Evolutionary conservation across 2,888 invertebrate genomes (phyloP), one percentile per base, ranked within the genome.

Genomic region (Protodeltote pygarga): DNA sequence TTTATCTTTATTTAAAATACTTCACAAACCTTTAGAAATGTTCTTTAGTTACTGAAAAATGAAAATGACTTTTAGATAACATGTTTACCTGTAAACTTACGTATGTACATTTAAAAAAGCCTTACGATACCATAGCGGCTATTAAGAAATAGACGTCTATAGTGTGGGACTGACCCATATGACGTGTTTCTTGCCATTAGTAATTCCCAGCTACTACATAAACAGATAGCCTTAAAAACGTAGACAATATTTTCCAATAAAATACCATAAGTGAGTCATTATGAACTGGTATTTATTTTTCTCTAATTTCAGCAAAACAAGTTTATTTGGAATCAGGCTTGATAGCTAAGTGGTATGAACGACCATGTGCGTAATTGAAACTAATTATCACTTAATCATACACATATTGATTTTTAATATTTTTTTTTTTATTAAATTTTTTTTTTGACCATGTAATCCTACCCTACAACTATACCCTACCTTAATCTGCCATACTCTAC

Each of bases 101-200:
- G 42, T 45, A 39, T 31, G 51, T 38, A 34, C 50, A 59, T 54
- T 42, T 44, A 40, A 54, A 63, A 54, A 40, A 59, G 9, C 16
- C 28, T 45, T 21, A 34, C 45, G 39, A 47, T 38, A 20, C 48
- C 40, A 47, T 21, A 11, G 27, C 13, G n/a, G n/a, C 40, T 40
- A 45, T 49, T 53, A 28, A 40, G 19, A 37, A 39, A 50, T 32
- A 35, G 64, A 45, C 34, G 46, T 45, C 38, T 29, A 20, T 13
- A 11, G 32, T 24, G 47, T 20, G 51, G 60, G 50, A 33, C 34
- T 60, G 55, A 52, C 40, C 60, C 53, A 32, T 39, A 35, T 58
- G 52, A 61, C 57, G 49, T 48, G 51, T 54, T 13, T 27, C 10
- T 33, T 16, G 50, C 31, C 31, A 32, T 46, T 33, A 28, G 38